phyloP scores from a whole-genome alignment of 2,797 vertebrate species.

The Acrossocheilus wenchowensis region DNA sequence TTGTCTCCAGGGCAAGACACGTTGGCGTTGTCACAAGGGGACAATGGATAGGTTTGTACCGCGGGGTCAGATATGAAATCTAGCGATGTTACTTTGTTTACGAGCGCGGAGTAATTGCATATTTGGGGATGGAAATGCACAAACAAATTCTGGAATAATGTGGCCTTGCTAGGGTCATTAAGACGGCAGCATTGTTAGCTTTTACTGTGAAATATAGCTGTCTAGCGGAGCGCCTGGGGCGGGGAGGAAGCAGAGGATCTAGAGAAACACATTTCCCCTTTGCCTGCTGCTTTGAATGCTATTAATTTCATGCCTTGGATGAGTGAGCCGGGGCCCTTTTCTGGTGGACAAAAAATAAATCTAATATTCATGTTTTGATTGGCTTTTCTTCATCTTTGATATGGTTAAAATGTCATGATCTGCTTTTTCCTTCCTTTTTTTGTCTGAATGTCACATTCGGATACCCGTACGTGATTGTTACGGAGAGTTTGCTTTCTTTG shows the following conservation, averaged over 20 bases:
- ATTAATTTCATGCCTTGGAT: conserved; percentile 58
- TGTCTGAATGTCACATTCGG: conserved; percentile 29
- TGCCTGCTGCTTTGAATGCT: conserved; percentile 58
- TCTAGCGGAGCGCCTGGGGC: conserved; percentile 44
- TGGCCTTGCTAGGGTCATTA: conserved; percentile 54
- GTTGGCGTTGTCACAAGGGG: background rate
- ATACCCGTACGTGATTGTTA: background rate
- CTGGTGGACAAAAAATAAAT: conserved; percentile 52
- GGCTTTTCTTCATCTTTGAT: conserved; percentile 46
- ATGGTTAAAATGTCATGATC: conserved; percentile 55
- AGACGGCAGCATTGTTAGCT: conserved; percentile 55
- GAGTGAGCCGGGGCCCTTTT: conserved; percentile 47
- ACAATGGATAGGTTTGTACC: conserved; percentile 40
- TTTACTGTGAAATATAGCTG: conserved; percentile 56
- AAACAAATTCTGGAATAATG: conserved; percentile 55
- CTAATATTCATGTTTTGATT: conserved; percentile 57
- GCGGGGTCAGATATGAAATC: conserved; percentile 38
- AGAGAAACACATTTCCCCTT: conserved; percentile 48
- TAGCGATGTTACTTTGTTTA: conserved; percentile 38
- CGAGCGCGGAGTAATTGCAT: conserved; percentile 39
- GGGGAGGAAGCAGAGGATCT: conserved; percentile 49
- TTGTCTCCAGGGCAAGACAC: background rate
- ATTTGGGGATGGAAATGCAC: conserved; percentile 41
- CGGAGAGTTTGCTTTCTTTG: conserved; percentile 24
- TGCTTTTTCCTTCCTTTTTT: conserved; percentile 32